These are phyloP conservation scores for Theodoxus fluviatilis DNA, from an alignment of 2,888 invertebrate species.

Conservation along the genomic window DNA sequence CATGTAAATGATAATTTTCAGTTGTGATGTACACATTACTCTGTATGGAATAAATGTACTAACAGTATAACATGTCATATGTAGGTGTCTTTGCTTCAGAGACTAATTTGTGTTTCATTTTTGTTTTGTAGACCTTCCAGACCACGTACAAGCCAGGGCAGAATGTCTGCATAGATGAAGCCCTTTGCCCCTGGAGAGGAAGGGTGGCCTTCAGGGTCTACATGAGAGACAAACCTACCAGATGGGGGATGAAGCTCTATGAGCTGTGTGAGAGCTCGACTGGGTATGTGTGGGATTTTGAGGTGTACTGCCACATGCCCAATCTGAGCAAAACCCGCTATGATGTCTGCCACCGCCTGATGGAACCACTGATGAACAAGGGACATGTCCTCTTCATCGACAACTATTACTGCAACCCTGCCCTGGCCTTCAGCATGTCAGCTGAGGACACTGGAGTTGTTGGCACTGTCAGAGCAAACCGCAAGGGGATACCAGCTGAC, in stretches of 20 bases:
- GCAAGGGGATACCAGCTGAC: no score
- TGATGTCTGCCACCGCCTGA: not conserved
- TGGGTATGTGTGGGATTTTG: not conserved
- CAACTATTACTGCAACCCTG: not conserved
- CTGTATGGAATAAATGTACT: no score
- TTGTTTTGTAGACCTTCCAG: not conserved
- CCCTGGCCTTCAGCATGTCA: not conserved
- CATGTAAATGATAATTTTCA: no score
- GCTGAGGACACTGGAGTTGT: not conserved
- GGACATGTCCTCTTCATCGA: not conserved
- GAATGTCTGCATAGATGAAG: not conserved
- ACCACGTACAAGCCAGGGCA: not conserved
- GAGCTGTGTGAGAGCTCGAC: not conserved
- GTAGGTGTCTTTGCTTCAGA: no score
- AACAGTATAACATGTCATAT: no score
- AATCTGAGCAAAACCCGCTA: not conserved
- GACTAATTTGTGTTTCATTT: no score
- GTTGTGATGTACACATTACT: no score
- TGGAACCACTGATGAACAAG: not conserved
- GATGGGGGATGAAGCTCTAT: not conserved
- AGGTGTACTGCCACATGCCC: not conserved
- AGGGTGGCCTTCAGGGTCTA: not conserved
- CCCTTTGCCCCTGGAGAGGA: not conserved
- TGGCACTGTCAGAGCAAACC: no score
- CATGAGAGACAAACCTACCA: conserved; percentile 1